Base-by-base conservation (phyloP, 2,113 vertebrate species). In the Charadrius vociferus region DNA sequence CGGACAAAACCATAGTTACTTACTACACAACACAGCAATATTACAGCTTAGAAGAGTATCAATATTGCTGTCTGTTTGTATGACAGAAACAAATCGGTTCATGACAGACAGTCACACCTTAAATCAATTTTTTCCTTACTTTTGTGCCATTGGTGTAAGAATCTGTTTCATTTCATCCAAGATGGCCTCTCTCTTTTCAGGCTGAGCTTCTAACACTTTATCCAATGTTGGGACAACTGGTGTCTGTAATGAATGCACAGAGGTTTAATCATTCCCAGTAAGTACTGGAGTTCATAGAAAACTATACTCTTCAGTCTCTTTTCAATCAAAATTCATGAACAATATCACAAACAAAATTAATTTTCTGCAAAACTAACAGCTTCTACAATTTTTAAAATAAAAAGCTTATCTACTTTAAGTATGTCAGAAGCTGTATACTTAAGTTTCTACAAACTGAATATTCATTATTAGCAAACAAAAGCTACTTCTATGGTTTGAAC, bases 121-220 rank as follows among this genome's bases (percentile, higher is more conserved):
- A 56, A 81, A 37, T 70, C 4, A 63, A 13, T 7, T 58, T 58
- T 17, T 56, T 22, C 88, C 99, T 99, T 98, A 99, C 99, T 99
- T 99, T 95, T 99, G 99, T 36, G 98, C 98, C 99, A 99, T 98
- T 41, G 99, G 99, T 3, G 98, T 98, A 95, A 99, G 98, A 89
- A 99, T 99, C 98, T 99, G 98, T 95, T 99, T 99, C 98, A 99
- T 99, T 96, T 99, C 99, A n/a, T 99, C 99, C 95, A 99, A 97
- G 92, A 99, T 99, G 75, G 97, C 95, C 70, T 98, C 98, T 50
- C 97, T 95, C 89, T 99, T 99, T 58, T 98, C 98, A 11, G 99
- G 99, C 9, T 99, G 98, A 53, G 90, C 96, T 86, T 99, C 98
- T 22, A 98, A 92, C 2, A 99, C 99, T 93, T 99, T 99, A 45